Conservation (phyloP, 2,888 invertebrate genomes). For the Nebria salina region DNA sequence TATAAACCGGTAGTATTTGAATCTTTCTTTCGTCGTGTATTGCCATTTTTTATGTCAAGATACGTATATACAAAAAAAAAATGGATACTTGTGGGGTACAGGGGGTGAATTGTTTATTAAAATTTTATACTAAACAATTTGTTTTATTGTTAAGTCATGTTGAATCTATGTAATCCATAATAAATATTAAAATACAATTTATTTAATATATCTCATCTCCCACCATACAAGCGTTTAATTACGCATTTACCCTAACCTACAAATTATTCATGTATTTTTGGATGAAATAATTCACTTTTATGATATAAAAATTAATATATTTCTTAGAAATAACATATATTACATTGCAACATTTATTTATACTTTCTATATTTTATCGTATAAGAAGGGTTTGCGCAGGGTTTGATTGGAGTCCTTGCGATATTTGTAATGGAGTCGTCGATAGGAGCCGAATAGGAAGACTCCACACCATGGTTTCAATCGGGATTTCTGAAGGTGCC, state of each 20-base stretch:
- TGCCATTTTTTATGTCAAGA: constrained; percentile 35
- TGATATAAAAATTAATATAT: too few relatives aligned
- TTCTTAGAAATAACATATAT: too few relatives aligned
- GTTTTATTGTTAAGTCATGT: constrained; percentile 43
- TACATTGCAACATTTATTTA: too few relatives aligned
- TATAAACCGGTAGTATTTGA: constrained; percentile 33
- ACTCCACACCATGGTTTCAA: constrained; percentile 99
- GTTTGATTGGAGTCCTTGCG: constrained; percentile 69
- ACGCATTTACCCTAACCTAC: too few relatives aligned
- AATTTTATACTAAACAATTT: constrained; percentile 43
- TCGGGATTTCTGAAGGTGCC: constrained; percentile 85
- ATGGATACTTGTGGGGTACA: constrained; percentile 36
- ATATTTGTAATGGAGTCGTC: constrained; percentile 84
- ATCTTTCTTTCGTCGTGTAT: constrained; percentile 32
- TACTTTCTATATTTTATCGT: neutral
- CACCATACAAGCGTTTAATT: too few relatives aligned
- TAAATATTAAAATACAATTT: constrained; percentile 35
- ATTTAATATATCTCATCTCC: neutral
- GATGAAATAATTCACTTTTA: too few relatives aligned
- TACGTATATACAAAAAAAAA: neutral
- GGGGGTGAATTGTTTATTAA: constrained; percentile 41
- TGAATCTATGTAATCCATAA: constrained; percentile 42
- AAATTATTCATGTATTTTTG: too few relatives aligned
- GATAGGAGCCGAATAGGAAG: constrained; percentile 94
- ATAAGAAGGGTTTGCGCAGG: constrained; percentile 56